Evolutionary conservation across 1,140 invertebrate species (phyloP), one percentile per base, ranked within the genome.

Genomic region (Pogonus chalceus): DNA sequence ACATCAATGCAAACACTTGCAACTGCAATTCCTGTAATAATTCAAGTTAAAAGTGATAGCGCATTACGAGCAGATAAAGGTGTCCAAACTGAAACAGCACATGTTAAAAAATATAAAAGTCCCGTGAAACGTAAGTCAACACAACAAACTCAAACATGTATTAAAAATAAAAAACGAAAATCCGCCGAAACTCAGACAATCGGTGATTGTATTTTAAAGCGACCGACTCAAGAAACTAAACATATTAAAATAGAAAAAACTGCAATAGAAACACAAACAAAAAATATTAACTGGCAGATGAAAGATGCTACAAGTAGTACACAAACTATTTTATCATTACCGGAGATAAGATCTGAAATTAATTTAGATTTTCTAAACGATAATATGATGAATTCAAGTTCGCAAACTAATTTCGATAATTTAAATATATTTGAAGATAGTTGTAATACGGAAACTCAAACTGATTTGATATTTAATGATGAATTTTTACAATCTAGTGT

Each of bases 381-480:
- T 12, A 43, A 43, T 18, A 43, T 43, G 18, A 61, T 59, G 52
- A 23, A 56, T 39, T 53, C 54, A 12, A 58, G 57, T 51, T 50
- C 54, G 7, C 57, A 58, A 51, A 58, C 57, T 3, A 55, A 23
- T 51, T 61, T 62, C 20, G 61, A 67, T 21, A 66, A 65, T 57
- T 69, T 72, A 56, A 39, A 62, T 10, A n/a, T n/a, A n/a, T 61
- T 68, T 26, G 63, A 71, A n/a, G 73, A 69, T 60, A 69, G 73
- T 10, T 77, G 74, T 43, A 76, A 76, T 54, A 77, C 73, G 7
- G 76, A 80, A 60, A 80, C 78, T 0, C 78, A 80, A 65, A 80
- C 78, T 0, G 77, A 79, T 60, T 64, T 72, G 47, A 71, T 69
- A 51, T 72, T 66, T 20, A 51, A 63, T 9, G 60, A 64, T 55